Evolutionary conservation across 2,797 vertebrate genomes (phyloP).

Genomic region (Cercopithecus diana): DNA sequence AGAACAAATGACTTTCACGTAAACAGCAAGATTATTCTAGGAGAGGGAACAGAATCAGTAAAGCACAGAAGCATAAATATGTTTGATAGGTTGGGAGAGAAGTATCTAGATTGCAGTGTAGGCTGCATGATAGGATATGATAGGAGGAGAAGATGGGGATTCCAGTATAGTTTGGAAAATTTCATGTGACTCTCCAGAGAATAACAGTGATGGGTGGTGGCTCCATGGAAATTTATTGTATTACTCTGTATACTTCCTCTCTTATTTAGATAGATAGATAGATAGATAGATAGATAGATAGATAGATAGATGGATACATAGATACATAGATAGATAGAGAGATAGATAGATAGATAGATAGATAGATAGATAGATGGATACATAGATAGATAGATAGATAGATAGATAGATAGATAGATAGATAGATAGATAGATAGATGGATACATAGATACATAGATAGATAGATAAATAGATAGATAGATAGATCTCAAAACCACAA

Average conservation of each 20-base stretch:
- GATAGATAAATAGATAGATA: too few species aligned
- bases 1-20: background rate
- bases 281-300: too few species aligned
- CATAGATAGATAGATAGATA: background rate
- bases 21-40: background rate
- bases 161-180: background rate
- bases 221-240: background rate
- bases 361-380: too few species aligned
- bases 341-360: too few species aligned
- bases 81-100: background rate
- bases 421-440: background rate
- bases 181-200: background rate
- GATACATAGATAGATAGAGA: too few species aligned
- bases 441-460: background rate
- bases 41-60: background rate
- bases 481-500: background rate
- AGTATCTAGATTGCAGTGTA: background rate
- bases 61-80: background rate
- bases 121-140: too few species aligned
- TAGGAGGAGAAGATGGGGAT: background rate
- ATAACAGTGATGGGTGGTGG: background rate
- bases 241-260: background rate
- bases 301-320: background rate
- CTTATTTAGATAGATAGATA: background rate
- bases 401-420: background rate